Evolutionary conservation across 2,797 vertebrate genomes (phyloP), one percentile per base, ranked within the genome.

Genomic region (Chelmon rostratus): DNA sequence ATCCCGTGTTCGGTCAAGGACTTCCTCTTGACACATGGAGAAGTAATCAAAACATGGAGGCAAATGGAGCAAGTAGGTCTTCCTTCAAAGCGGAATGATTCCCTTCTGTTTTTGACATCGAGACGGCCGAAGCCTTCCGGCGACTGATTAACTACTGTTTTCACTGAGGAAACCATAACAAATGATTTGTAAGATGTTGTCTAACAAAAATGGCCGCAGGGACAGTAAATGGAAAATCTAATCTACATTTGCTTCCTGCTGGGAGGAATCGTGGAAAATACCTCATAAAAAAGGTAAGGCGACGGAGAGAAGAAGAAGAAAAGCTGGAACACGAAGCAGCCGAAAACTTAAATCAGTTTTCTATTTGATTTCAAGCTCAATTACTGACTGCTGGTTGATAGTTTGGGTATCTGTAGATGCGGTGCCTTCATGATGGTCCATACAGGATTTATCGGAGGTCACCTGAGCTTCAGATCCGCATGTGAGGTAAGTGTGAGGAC

Each of bases 41-140:
- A 95, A 93, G 84, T 83, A 84, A 93, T 94, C 91, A 94, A 81
- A 89, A 92, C 84, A 74, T 50, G 46, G 68, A 88, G 72, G 78
- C 83, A 90, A 93, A 87, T 77, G 89, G 86, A 89, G 92, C 90
- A 90, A 81, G 79, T 84, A 86, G 66, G 65, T 89, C 83, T 91
- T 92, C 88, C 88, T 94, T 93, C 81, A 87, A 91, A 93, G 91
- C 61, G 42, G 49, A 83, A 84, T 79, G 80, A 91, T 61, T 88
- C 81, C 78, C 90, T 87, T 91, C 94, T 95, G 94, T 68, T 96
- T 94, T 93, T 90, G 90, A 92, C 93, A 93, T 96, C 63, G 47
- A 85, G 76, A 73, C 79, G 76, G 78, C 64, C 72, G 68, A 89
- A 86, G 79, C 65, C 83, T 93, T 94, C 92, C 89, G 82, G 91